A percentile compares a stretch with the other conserved stretches of the same genome.
These are phyloP conservation scores for Thumatha senex DNA, from an alignment of 2,888 invertebrate species.

Conservation along the genomic window DNA sequence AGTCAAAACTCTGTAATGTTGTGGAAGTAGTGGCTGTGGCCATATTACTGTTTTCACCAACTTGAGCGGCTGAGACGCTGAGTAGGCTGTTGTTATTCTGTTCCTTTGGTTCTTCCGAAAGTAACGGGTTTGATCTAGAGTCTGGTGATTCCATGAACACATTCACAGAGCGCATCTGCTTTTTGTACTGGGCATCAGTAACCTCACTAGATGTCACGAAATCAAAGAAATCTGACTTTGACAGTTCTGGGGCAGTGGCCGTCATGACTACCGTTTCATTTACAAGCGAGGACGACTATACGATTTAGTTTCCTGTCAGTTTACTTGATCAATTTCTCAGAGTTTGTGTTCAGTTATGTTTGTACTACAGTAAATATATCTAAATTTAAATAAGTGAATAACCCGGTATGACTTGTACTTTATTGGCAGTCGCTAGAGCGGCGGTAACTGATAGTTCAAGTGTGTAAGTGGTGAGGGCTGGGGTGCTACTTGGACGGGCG, in stretches of 20 bases:
- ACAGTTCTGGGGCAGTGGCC: conserved; percentile 93
- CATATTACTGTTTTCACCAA: conserved; percentile 55
- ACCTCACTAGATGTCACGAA: conserved; percentile 93
- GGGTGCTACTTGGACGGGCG: conserved; percentile 67
- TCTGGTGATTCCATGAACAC: conserved; percentile 85
- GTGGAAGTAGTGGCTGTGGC: conserved; percentile 71
- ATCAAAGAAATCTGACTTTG: conserved; percentile 95
- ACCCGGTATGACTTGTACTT: conserved; percentile 82
- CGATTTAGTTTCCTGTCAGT: conserved; percentile 53
- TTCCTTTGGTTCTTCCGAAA: conserved; percentile 81
- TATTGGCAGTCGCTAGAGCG: conserved; percentile 81
- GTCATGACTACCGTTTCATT: conserved; percentile 90
- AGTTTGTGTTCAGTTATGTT: conserved; percentile 53
- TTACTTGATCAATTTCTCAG: conserved; percentile 57
- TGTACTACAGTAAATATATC: conserved; percentile 79
- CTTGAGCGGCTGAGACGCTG: conserved; percentile 54
- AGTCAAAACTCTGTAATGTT: conserved; percentile 80
- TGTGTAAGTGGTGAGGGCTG: conserved; percentile 48
- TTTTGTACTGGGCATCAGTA: conserved; percentile 87
- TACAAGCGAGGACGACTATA: conserved; percentile 71
- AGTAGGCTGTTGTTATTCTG: conserved; percentile 86
- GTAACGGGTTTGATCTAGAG: conserved; percentile 75
- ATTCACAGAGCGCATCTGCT: conserved; percentile 87
- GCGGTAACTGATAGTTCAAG: conserved; percentile 76
- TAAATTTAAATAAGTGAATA: conserved; percentile 73